Evolutionary conservation across 2,888 invertebrate genomes (phyloP).

Genomic region (Hirtodrosophila duncani): DNA sequence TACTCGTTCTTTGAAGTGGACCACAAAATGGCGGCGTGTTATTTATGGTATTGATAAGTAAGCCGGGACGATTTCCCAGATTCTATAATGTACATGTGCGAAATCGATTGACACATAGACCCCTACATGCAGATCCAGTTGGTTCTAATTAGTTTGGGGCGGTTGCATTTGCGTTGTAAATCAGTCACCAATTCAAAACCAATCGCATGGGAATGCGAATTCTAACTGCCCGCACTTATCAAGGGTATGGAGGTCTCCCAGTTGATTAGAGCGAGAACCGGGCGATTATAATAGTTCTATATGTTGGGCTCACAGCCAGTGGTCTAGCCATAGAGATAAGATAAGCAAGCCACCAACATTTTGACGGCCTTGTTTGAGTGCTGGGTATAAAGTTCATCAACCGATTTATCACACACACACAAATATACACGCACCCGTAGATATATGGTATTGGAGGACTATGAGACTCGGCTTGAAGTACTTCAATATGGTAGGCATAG

Average conservation of each 20-base stretch:
- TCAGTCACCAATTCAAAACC: background rate
- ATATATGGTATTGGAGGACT: too few species aligned
- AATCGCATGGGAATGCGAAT: background rate
- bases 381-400: conserved; percentile 24
- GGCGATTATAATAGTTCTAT: conserved; percentile 31
- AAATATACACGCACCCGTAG: too few species aligned
- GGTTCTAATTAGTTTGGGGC: conserved; percentile 40
- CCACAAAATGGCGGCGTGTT: conserved; percentile 12
- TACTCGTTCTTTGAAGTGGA: background rate
- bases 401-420: background rate
- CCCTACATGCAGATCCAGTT: conserved; percentile 24
- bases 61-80: too few species aligned
- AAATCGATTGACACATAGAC: conserved; percentile 10
- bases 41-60: conserved; percentile 23
- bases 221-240: conserved; percentile 13
- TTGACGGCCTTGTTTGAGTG: conserved; percentile 39
- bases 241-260: too few species aligned
- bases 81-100: too few species aligned
- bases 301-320: conserved; percentile 34
- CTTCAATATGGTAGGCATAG: too few species aligned
- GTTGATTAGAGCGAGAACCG: conserved; percentile 24
- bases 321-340: conserved; percentile 51
- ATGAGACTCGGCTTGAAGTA: too few species aligned
- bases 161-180: conserved; percentile 36
- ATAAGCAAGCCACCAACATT: conserved; percentile 24